Evolutionary conservation across 2,113 vertebrate species (phyloP).

Genomic region (Narcine bancroftii): DNA sequence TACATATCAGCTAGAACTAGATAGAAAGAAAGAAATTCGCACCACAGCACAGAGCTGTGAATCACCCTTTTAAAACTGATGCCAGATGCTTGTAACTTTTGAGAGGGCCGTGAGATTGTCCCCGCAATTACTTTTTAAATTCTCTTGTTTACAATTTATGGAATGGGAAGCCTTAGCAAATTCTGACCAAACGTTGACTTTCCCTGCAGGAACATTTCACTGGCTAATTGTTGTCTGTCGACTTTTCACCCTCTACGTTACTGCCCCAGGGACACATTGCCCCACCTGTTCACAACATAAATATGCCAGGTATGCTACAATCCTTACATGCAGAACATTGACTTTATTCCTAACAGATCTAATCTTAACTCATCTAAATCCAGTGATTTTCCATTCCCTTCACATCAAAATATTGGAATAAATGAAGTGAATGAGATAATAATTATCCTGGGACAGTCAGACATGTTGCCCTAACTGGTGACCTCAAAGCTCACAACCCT

Average conservation of each 20-base stretch:
- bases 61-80: not conserved
- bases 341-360: not conserved
- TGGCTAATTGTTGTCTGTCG: slow-evolving; percentile 2
- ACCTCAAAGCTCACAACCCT: not conserved
- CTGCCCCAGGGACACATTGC: not conserved
- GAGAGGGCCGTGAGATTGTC: not conserved
- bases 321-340: slow-evolving; percentile 7
- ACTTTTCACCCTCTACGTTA: not conserved
- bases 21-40: not conserved
- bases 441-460: not conserved
- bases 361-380: slow-evolving; percentile 2
- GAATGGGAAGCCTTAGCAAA: not conserved
- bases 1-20: not conserved
- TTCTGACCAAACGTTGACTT: not conserved
- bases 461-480: not conserved
- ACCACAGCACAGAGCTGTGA: not conserved
- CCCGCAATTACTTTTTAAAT: slow-evolving; percentile 15
- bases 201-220: not conserved
- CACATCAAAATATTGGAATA: not conserved
- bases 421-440: not conserved
- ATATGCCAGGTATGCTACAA: slow-evolving; percentile 28
- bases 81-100: not conserved
- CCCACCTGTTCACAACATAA: slow-evolving; percentile 29
- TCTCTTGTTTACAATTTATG: not conserved
- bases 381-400: not conserved